Conservation (phyloP, 2,888 invertebrate genomes). For the Aethes cnicana region DNA sequence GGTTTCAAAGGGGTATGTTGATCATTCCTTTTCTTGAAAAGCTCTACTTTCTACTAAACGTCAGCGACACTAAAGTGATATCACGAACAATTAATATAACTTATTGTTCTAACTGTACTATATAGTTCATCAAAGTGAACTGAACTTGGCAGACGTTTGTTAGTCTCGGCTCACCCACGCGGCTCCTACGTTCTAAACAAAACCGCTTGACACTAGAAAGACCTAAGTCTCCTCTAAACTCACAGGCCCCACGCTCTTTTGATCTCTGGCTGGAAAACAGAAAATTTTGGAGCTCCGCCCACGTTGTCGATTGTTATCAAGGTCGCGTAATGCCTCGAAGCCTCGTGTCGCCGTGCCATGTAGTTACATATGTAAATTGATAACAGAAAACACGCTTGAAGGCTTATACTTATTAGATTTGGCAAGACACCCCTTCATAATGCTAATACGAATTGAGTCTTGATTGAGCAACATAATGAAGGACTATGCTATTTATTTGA, state of each 20-base stretch:
- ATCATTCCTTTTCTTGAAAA: too few species aligned
- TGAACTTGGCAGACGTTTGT: conserved; percentile 24
- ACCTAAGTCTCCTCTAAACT: neutral
- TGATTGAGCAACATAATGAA: neutral
- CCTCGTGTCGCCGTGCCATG: conserved; percentile 22
- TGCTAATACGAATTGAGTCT: neutral
- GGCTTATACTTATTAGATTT: neutral
- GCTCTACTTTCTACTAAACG: too few species aligned
- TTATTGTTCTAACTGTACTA: conserved; percentile 21
- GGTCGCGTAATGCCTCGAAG: conserved; percentile 31
- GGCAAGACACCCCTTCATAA: neutral
- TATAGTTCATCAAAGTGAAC: conserved; percentile 9
- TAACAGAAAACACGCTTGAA: conserved; percentile 15
- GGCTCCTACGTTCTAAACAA: conserved; percentile 44
- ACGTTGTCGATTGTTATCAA: conserved; percentile 33
- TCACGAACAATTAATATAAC: conserved; percentile 5
- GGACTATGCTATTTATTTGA: too few species aligned
- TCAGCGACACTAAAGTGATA: too few species aligned
- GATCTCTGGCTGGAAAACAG: neutral
- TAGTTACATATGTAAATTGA: conserved; percentile 29
- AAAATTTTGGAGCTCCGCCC: conserved; percentile 35
- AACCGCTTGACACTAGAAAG: neutral
- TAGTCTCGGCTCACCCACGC: conserved; percentile 48
- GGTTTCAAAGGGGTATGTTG: too few species aligned
- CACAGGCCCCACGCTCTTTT: neutral